Percentiles rank a stretch among this genome's conserved stretches.
phyloP scores from a whole-genome alignment of 2,113 vertebrate species.

The Bos taurus region ARS-UCD2.0 NC_037356.1:37660501-37661000 shows the following conservation, averaged over 20 bases:
- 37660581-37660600: neutral
- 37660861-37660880: accelerated
- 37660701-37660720: neutral
- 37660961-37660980: no score
- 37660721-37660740: accelerated
- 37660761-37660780: neutral
- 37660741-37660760: neutral
- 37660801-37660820: neutral
- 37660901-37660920: no score
- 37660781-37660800: neutral
- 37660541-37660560: neutral
- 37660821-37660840: neutral
- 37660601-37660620: neutral
- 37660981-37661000: no score
- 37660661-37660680: neutral
- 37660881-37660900: no score
- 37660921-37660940: no score
- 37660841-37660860: accelerated
- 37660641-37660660: neutral
- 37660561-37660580: neutral
- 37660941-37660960: no score
- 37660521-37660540: neutral
- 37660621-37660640: neutral
- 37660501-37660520: neutral
- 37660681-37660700: accelerated